Evolutionary conservation across 1,140 invertebrate species (phyloP).

Genomic region (Ericerus pela): DNA sequence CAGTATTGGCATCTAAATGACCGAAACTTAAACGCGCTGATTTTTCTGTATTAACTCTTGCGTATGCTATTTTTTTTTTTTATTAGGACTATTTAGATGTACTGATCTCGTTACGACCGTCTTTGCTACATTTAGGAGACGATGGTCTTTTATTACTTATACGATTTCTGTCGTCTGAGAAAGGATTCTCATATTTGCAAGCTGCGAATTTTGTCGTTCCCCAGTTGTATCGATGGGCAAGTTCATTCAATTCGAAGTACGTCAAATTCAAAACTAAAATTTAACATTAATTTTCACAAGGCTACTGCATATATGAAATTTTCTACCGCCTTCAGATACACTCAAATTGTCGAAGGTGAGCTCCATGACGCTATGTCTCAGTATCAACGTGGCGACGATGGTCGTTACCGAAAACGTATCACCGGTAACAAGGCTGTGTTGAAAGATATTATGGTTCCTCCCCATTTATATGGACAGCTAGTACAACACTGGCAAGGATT

Average conservation of each 20-base stretch:
- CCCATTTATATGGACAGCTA: constrained; percentile 79
- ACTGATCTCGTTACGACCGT: constrained; percentile 53
- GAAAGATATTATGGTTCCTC: constrained; percentile 46
- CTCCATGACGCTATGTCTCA: constrained; percentile 74
- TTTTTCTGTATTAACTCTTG: background rate
- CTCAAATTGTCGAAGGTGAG: constrained; percentile 70
- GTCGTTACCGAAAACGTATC: constrained; percentile 42
- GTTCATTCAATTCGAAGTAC: constrained; percentile 53
- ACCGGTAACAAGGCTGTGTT: constrained; percentile 1
- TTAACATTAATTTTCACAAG: constrained; percentile 6
- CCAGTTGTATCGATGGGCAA: constrained; percentile 62
- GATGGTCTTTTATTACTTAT: constrained; percentile 66
- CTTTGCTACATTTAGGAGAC: constrained; percentile 64
- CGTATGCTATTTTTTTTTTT: constrained; percentile 11
- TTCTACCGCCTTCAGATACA: constrained; percentile 60
- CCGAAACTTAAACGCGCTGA: background rate
- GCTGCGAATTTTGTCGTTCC: constrained; percentile 51
- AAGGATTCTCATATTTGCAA: constrained; percentile 49
- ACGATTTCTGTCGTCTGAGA: constrained; percentile 59
- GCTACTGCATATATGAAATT: constrained; percentile 13
- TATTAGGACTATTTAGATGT: constrained; percentile 56
- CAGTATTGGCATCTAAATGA: no score
- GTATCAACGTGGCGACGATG: constrained; percentile 64
- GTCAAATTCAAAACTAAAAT: constrained; percentile 7
- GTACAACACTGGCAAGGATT: constrained; percentile 55